Percentiles rank a stretch among this genome's conserved stretches.
phyloP scores from a whole-genome alignment of 2,888 invertebrate species.

The Nyleta sp. region DNA sequence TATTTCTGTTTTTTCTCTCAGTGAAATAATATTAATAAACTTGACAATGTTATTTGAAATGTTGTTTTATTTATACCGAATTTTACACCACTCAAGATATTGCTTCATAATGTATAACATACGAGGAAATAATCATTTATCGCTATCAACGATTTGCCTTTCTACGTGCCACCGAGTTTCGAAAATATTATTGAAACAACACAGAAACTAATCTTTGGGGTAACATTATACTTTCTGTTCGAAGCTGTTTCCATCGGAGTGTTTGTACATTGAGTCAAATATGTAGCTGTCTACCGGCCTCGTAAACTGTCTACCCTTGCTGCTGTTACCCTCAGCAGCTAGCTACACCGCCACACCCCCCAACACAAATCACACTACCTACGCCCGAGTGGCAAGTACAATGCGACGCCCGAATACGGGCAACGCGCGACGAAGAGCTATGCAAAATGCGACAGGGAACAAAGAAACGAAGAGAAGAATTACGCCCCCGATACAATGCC shows the following conservation, averaged over 20 bases:
- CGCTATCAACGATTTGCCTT: slow-evolving; percentile 18
- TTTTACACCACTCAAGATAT: no score
- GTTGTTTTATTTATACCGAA: no score
- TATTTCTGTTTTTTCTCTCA: no score
- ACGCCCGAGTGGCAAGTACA: slow-evolving; percentile 63
- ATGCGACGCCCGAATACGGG: slow-evolving; percentile 55
- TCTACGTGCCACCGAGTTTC: neutral
- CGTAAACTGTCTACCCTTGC: slow-evolving; percentile 72
- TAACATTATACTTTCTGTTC: slow-evolving; percentile 51
- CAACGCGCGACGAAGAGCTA: slow-evolving; percentile 59
- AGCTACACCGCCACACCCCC: slow-evolving; percentile 63
- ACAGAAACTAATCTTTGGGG: slow-evolving; percentile 40
- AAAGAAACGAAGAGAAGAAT: slow-evolving; percentile 51
- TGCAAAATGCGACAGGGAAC: slow-evolving; percentile 12
- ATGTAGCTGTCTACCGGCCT: slow-evolving; percentile 70
- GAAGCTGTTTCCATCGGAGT: slow-evolving; percentile 37
- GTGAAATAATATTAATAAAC: no score
- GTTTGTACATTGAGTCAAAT: slow-evolving; percentile 65
- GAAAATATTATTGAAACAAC: slow-evolving; percentile 45
- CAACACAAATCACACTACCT: slow-evolving; percentile 69
- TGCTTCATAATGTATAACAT: neutral
- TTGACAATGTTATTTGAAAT: no score
- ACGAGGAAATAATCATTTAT: slow-evolving; percentile 1
- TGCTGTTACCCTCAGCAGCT: slow-evolving; percentile 52
- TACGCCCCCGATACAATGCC: slow-evolving; percentile 51